Evolutionary conservation across 2,797 vertebrate species (phyloP).

Genomic region (Hypotaenidia okinawae): DNA sequence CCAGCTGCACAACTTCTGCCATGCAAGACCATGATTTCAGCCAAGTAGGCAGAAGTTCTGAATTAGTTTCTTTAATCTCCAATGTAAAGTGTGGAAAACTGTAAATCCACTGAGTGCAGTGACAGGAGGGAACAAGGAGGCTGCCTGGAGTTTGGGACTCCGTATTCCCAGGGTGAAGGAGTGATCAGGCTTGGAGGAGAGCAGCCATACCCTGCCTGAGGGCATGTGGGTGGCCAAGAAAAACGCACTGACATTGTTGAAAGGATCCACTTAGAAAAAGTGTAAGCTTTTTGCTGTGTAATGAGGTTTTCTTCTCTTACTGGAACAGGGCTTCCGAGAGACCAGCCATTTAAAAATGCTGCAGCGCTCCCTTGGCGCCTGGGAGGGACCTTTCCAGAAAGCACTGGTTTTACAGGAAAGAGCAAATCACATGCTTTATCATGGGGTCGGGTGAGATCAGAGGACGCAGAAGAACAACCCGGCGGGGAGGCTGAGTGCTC

Average conservation of each 20-base stretch:
- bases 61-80: background rate
- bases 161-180: background rate
- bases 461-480: background rate
- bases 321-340: background rate
- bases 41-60: background rate
- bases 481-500: background rate
- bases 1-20: background rate
- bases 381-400: background rate
- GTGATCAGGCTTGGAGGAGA: background rate
- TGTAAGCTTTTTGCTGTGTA: background rate
- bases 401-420: background rate
- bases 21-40: background rate
- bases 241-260: background rate
- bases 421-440: background rate
- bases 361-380: background rate
- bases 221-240: background rate
- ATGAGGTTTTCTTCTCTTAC: background rate
- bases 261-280: background rate
- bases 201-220: background rate
- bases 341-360: background rate
- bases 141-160: background rate
- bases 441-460: fast-evolving
- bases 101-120: background rate
- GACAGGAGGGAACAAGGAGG: background rate
- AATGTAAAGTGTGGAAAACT: background rate